These are phyloP conservation scores for Phrynocephalus versicolor DNA, from an alignment of 2,113 vertebrate genomes.

Conservation along the genomic window DNA sequence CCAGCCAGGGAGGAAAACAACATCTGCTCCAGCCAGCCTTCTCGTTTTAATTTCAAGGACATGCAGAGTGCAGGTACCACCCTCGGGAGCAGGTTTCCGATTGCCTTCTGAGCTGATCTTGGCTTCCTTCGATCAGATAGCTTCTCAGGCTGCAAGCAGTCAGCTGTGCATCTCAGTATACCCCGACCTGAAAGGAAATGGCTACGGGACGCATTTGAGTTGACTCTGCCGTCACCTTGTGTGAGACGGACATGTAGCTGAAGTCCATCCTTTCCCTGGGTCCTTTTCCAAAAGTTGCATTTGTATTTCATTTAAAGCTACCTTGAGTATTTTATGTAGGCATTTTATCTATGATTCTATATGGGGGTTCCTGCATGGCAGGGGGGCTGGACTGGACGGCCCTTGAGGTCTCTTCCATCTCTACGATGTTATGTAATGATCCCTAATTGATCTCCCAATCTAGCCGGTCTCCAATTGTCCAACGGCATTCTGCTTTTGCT, in stretches of 20 bases:
- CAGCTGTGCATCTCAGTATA: too few relatives aligned
- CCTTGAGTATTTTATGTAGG: too few relatives aligned
- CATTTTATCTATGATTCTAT: too few relatives aligned
- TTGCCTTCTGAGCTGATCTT: background rate
- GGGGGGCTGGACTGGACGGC: too few relatives aligned
- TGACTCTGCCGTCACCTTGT: background rate
- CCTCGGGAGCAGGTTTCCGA: rapidly evolving
- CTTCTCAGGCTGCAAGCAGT: background rate
- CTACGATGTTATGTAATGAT: background rate
- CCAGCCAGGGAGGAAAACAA: background rate
- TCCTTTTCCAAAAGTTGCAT: too few relatives aligned
- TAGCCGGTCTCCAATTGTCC: background rate
- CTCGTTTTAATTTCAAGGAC: background rate
- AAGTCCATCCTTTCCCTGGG: background rate
- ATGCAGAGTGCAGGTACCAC: slow-evolving; percentile 45
- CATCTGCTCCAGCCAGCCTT: background rate
- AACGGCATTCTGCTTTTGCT: background rate
- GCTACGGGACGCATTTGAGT: too few relatives aligned
- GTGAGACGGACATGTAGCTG: background rate
- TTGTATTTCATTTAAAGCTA: too few relatives aligned
- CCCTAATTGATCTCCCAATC: background rate
- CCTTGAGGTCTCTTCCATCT: too few relatives aligned
- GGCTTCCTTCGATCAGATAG: background rate
- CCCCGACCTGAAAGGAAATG: background rate
- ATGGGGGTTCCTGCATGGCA: too few relatives aligned